Conservation (phyloP, 2,113 vertebrate genomes). For the Eptesicus fuscus region DNA sequence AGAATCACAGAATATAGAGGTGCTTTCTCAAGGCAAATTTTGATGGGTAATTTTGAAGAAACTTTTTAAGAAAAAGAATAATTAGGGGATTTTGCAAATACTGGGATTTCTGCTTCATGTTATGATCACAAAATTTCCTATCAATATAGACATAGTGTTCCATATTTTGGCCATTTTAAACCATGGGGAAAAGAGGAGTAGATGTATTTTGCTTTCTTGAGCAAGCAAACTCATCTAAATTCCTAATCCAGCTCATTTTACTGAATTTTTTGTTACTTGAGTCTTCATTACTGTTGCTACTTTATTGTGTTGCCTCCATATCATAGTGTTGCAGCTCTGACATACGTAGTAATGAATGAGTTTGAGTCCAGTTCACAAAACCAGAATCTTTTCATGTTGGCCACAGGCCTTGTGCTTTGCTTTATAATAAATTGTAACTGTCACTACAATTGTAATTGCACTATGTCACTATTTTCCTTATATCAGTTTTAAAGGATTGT, state of each 20-base stretch:
- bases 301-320: background rate
- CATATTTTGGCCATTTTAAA: background rate
- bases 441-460: background rate
- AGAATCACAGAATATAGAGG: background rate
- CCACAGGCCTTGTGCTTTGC: background rate
- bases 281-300: background rate
- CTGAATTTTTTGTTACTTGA: background rate
- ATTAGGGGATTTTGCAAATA: background rate
- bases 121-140: background rate
- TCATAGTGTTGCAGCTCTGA: background rate
- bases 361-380: background rate
- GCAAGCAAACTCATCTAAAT: background rate
- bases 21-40: slow-evolving; percentile 7
- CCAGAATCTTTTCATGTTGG: background rate
- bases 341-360: background rate
- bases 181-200: background rate
- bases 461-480: background rate
- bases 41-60: background rate
- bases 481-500: background rate
- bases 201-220: background rate
- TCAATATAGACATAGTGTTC: background rate
- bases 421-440: background rate
- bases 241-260: background rate
- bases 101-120: background rate
- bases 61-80: background rate